These are phyloP conservation scores for Plemyria rubiginata DNA, from an alignment of 2,888 invertebrate genomes.

Conservation along the genomic window DNA sequence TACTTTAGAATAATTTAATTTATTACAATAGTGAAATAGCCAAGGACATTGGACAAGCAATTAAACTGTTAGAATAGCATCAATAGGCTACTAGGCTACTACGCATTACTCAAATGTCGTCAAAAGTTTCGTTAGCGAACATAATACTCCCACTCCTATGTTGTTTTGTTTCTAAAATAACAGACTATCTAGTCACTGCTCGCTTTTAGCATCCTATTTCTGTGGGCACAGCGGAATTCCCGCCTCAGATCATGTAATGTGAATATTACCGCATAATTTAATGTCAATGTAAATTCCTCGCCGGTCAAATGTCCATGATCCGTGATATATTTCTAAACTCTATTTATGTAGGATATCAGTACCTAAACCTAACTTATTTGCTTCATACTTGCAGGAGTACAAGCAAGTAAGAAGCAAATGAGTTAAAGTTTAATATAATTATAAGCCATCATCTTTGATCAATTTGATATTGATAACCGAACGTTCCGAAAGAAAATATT, in stretches of 20 bases:
- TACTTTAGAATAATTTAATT: no score
- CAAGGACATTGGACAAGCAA: no score
- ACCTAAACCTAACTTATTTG: not conserved
- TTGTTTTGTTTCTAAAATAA: constrained; percentile 24
- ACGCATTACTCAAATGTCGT: no score
- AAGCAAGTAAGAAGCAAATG: no score
- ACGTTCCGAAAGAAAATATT: no score
- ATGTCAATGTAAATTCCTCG: constrained; percentile 23
- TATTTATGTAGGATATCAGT: not conserved
- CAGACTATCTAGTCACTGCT: constrained; percentile 23
- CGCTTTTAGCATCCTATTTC: constrained; percentile 25
- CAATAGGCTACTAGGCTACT: no score
- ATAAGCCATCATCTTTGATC: not conserved
- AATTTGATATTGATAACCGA: no score
- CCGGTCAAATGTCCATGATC: constrained; percentile 15
- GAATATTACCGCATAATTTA: constrained; percentile 31
- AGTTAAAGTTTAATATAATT: not conserved
- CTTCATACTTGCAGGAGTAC: no score
- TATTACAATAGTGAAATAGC: no score
- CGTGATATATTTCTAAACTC: not conserved
- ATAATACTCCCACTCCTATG: constrained; percentile 3
- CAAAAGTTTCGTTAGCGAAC: not conserved
- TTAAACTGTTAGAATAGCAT: no score
- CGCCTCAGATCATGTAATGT: constrained; percentile 19
- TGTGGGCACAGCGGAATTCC: constrained; percentile 18